Evolutionary conservation across 1,140 invertebrate species (phyloP), one percentile per base, ranked within the genome.

Genomic region (Neodiprion pinetum): DNA sequence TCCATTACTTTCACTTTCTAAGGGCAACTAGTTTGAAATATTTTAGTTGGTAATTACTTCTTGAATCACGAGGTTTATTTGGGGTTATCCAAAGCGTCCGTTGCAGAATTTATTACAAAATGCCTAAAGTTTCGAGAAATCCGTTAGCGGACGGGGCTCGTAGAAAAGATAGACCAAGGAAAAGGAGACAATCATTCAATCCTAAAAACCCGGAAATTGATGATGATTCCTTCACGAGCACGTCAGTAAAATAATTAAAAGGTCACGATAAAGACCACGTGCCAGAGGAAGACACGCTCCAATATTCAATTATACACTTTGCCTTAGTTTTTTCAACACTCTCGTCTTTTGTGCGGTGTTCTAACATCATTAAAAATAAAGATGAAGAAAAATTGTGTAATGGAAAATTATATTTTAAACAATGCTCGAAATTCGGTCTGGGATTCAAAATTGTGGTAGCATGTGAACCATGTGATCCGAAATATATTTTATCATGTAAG

Each of bases 281-380:
- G 17, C 17, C 17, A 21, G 17, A 21, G 17, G 17, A 21, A 21
- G 72, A 23, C 48, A 77, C 71, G 49, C 77, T 79, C 21, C 76
- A 77, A 76, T 75, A 79, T 79, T 68, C 76, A 76, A 80, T 79
- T 17, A 79, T 79, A 48, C 74, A 78, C 48, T 79, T 79, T 76
- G 17, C 21, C 47, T 74, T 79, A 14, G 75, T 77, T 77, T 73
- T 80, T 71, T 75, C 77, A 75, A 78, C 71, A 69, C 76, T 78
- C 48, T 77, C 77, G 40, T 75, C 47, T 66, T 78, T 80, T 79
- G 78, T 80, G 73, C 47, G 67, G 74, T 80, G 79, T 74, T 79
- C 77, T 74, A 79, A 80, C 66, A 77, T 80, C 71, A 79, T 21
- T 21, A 21, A 21, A 21, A 21, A 21, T 21, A 21, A 1, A 21